These are phyloP conservation scores for Xylota segnis DNA, from an alignment of 2,888 invertebrate genomes.

Conservation along the genomic window DNA sequence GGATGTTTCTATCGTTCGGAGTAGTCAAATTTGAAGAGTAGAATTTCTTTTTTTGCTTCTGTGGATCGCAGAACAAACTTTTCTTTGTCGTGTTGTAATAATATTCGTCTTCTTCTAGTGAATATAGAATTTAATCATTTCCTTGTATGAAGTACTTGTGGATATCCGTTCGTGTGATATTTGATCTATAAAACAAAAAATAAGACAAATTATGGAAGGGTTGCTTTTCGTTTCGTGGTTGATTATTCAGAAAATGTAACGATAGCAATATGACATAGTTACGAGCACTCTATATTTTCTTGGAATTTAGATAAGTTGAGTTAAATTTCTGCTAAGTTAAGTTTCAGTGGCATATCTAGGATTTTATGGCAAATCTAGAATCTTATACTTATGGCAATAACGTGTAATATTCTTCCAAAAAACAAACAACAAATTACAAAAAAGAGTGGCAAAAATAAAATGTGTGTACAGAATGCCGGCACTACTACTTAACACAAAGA, in stretches of 20 bases:
- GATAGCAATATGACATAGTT: background rate
- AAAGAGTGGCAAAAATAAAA: too few species aligned
- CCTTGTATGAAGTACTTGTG: background rate
- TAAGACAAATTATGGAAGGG: background rate
- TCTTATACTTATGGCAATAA: too few species aligned
- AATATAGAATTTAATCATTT: background rate
- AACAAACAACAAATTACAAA: too few species aligned
- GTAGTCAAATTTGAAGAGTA: background rate
- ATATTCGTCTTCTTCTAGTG: background rate
- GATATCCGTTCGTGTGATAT: background rate
- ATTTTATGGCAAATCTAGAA: too few species aligned
- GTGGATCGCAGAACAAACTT: constrained; percentile 6
- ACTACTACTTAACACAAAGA: too few species aligned
- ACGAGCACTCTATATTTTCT: background rate
- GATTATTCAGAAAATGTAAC: background rate
- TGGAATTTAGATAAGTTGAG: background rate
- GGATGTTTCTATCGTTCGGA: background rate
- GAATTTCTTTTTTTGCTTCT: background rate
- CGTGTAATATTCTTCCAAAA: too few species aligned
- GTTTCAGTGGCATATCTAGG: too few species aligned
- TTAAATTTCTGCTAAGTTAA: background rate
- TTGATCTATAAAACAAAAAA: background rate
- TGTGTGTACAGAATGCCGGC: too few species aligned
- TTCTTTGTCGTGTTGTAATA: background rate
- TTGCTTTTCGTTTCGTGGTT: background rate